Percentiles rank a stretch among this genome's conserved stretches.
Conservation (phyloP, 2,797 vertebrate genomes). For the Rhodeus uyekii region DNA sequence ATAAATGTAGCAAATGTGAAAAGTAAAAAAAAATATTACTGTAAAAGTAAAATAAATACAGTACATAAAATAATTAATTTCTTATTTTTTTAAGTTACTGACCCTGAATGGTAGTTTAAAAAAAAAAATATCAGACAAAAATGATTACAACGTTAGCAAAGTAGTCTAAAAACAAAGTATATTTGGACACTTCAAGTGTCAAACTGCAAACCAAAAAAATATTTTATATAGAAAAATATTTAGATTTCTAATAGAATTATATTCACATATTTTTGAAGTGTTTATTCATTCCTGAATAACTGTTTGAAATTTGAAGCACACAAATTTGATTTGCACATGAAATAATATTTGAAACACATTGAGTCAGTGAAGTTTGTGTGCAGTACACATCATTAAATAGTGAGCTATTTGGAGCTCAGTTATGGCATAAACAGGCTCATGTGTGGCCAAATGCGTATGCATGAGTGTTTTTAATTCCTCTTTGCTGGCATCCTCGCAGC, state of each 20-base stretch:
- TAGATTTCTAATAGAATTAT: not conserved
- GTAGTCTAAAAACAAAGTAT: no score
- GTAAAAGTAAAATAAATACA: not conserved
- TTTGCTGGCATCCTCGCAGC: slow-evolving; percentile 27
- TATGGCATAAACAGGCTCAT: not conserved
- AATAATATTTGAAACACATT: not conserved
- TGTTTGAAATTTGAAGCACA: not conserved
- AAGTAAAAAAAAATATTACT: not conserved
- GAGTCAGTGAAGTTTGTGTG: not conserved
- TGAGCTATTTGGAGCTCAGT: slow-evolving; percentile 19
- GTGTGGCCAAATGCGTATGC: slow-evolving; percentile 30
- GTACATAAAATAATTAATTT: no score
- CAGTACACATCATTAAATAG: not conserved
- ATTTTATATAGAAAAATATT: not conserved
- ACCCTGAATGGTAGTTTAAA: not conserved
- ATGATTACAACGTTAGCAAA: not conserved
- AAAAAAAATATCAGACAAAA: not conserved
- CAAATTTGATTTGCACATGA: not conserved
- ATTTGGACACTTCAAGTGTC: not conserved
- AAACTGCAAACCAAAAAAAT: not conserved
- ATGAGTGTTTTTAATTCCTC: slow-evolving; percentile 43
- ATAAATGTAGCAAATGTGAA: no score
- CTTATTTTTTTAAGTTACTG: not conserved
- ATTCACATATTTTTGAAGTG: not conserved
- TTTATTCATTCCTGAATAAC: not conserved